phyloP scores from a whole-genome alignment of 2,888 invertebrate species.

The Pheosia gnoma region DNA sequence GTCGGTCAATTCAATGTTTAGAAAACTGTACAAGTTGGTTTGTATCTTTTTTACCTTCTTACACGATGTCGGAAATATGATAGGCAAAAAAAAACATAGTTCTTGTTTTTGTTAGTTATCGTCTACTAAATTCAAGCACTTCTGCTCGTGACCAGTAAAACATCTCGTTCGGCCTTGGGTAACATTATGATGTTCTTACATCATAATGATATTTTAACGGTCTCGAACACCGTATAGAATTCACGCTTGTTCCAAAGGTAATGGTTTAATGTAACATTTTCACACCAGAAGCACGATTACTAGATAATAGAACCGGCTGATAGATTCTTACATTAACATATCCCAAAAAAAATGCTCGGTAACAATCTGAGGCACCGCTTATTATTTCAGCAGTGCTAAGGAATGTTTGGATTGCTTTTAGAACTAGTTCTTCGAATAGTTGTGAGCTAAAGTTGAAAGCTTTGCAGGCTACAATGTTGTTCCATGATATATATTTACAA shows the following conservation, averaged over 20 bases:
- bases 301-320: neutral
- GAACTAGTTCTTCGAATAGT: constrained; percentile 12
- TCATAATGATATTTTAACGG: no score
- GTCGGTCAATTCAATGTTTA: neutral
- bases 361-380: constrained; percentile 1
- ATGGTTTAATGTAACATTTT: neutral
- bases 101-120: neutral
- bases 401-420: constrained; percentile 18
- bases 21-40: neutral
- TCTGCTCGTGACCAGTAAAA: no score
- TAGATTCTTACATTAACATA: neutral
- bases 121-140: no score
- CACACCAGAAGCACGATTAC: neutral
- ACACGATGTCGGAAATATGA: no score
- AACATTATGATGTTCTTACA: no score
- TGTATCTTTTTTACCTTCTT: neutral
- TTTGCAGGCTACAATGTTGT: no score
- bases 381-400: constrained; percentile 10
- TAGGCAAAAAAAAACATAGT: no score
- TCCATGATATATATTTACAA: no score
- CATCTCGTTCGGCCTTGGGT: no score
- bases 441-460: constrained; percentile 7
- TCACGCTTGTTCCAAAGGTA: neutral
- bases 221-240: neutral
- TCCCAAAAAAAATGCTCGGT: neutral